These are phyloP conservation scores for Phymastichus coffea DNA, from an alignment of 1,140 invertebrate species.

Conservation along the genomic window DNA sequence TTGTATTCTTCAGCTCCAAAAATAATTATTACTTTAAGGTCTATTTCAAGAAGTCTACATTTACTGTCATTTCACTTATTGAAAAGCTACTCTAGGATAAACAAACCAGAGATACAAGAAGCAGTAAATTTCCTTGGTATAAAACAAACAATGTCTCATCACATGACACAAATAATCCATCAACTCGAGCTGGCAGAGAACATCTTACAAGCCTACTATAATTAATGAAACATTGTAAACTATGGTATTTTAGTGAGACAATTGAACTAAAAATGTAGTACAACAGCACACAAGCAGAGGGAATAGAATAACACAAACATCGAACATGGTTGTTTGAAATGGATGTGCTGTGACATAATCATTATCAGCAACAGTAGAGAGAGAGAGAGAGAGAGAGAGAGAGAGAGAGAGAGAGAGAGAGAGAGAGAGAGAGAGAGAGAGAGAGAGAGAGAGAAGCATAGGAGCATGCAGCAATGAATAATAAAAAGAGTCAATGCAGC, in stretches of 20 bases:
- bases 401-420: background rate
- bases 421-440: too few relatives aligned
- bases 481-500: conserved; percentile 7
- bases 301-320: too few relatives aligned
- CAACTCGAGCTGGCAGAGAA: background rate
- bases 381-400: background rate
- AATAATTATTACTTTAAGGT: too few relatives aligned
- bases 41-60: too few relatives aligned
- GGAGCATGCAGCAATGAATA: background rate
- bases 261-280: background rate
- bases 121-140: background rate
- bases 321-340: too few relatives aligned
- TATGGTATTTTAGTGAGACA: background rate
- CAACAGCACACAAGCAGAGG: background rate
- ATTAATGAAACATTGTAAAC: background rate
- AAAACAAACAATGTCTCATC: conserved; percentile 6
- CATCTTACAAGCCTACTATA: background rate
- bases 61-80: background rate
- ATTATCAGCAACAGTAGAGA: background rate
- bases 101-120: background rate
- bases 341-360: conserved; percentile 7
- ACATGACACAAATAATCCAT: background rate
- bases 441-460: too few relatives aligned
- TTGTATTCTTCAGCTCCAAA: too few relatives aligned
- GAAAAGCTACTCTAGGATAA: background rate